phyloP scores from a whole-genome alignment of 2,113 vertebrate genomes.

The Dicaeum eximium region DNA sequence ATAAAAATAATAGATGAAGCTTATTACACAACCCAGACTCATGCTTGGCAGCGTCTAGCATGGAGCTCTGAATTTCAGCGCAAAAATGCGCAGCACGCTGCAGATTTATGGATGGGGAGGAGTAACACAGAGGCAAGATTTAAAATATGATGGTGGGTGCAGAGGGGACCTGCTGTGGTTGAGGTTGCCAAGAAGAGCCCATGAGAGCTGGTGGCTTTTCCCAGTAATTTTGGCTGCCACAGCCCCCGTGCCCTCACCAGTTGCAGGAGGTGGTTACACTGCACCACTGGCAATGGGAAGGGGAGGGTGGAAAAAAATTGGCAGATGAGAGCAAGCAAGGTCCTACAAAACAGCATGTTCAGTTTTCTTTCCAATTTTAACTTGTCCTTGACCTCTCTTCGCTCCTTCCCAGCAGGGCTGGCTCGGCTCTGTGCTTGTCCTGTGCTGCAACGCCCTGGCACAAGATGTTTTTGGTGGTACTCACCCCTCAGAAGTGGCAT shows the following conservation, averaged over 20 bases:
- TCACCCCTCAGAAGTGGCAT: background rate
- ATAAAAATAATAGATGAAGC: background rate
- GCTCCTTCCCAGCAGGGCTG: constrained; percentile 38
- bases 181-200: background rate
- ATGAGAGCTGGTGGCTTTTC: background rate
- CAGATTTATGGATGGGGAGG: background rate
- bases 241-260: background rate
- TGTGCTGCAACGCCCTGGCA: background rate
- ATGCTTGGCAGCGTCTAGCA: constrained; percentile 4
- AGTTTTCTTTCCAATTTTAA: constrained; percentile 66
- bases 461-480: constrained; percentile 11
- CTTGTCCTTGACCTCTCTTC: constrained; percentile 54
- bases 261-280: background rate
- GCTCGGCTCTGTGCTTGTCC: background rate
- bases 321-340: constrained; percentile 4
- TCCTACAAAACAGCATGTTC: constrained; percentile 45
- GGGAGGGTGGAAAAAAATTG: background rate
- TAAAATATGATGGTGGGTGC: background rate
- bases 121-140: background rate
- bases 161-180: background rate
- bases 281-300: background rate
- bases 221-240: background rate
- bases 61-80: background rate
- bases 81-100: constrained; percentile 7
- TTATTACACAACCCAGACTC: constrained; percentile 12